Base-by-base conservation (phyloP, 2,888 invertebrate species). In the Microctonus hyperodae region DNA sequence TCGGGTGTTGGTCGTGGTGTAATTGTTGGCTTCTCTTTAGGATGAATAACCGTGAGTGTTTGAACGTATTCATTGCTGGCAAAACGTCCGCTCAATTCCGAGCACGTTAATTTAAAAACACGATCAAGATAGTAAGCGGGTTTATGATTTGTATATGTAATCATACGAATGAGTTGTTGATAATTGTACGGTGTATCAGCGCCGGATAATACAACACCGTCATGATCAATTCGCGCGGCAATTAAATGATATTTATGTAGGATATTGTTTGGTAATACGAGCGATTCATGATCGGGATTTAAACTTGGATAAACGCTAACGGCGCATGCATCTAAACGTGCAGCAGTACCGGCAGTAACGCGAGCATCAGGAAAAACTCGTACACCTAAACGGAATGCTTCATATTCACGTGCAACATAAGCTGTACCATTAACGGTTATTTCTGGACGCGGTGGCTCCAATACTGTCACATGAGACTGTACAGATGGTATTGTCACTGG, bases 11-110 rank as follows among this genome's bases (percentile, higher is more conserved):
- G 72, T 44, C 69, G 69, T 3, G 78, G 78, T 40, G 70, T 51
- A 10, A 72, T 64, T 13, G 82, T 82, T 1, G 85, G 85, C 51
- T 86, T 85, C 79, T 90, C 87, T 78, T 92, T 91, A 0, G 96
- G 96, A 86, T 96, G 96, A 70, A 96, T 92, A 57, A 96, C 96
- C 0, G 95, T 95, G 75, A 96, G 82, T 72, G 96, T 97, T 82
- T 97, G 94, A 64, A 95, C 92, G 83, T 97, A 96, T 86, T 97
- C 96, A 85, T 97, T 97, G 86, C 96, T 96, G 74, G 95, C 93
- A 85, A 97, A 96, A 59, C 97, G 88, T 2, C 96, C 96, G 85
- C 80, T 82, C 69, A 97, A 88, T 84, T 97, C 96, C 0, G 96
- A 95, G 86, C 99, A 99, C 69, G 95, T 93, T 58, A 99, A 88